These are phyloP conservation scores for Gymnothorax reevesii DNA, from an alignment of 2,797 vertebrate species.

Conservation along the genomic window DNA sequence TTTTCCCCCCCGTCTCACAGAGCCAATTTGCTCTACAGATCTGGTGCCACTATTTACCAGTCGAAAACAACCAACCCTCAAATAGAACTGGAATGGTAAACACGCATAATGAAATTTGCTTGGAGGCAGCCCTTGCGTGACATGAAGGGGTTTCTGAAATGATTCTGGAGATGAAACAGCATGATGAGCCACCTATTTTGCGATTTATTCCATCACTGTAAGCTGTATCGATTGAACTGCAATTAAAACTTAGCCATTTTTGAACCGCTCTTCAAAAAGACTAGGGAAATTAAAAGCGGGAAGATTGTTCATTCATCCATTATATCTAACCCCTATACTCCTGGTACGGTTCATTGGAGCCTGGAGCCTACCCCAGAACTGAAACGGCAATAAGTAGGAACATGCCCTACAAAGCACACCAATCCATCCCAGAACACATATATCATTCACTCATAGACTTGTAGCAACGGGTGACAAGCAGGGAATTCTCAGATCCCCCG, in stretches of 20 bases:
- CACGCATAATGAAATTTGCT: not conserved
- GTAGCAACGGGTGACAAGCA: no score
- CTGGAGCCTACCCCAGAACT: no score
- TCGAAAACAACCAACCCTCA: not conserved
- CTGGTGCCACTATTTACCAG: not conserved
- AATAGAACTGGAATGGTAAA: not conserved
- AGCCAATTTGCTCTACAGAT: not conserved
- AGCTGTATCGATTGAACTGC: not conserved
- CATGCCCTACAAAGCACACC: no score
- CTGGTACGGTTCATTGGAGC: no score
- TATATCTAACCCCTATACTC: no score
- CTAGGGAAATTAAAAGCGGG: not conserved
- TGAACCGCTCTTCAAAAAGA: not conserved
- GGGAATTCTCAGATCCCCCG: no score
- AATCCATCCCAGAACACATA: no score
- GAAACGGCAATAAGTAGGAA: no score
- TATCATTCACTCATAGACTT: no score
- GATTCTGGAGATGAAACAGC: conserved; percentile 43
- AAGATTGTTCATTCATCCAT: not conserved
- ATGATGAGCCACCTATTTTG: not conserved
- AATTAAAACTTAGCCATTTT: not conserved
- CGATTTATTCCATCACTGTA: not conserved
- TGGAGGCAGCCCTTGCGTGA: not conserved
- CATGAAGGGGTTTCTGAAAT: not conserved
- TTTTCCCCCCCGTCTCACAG: not conserved